Evolutionary conservation across 2,888 invertebrate genomes (phyloP), one percentile per base, ranked within the genome.

Genomic region (Drosophila robusta): DNA sequence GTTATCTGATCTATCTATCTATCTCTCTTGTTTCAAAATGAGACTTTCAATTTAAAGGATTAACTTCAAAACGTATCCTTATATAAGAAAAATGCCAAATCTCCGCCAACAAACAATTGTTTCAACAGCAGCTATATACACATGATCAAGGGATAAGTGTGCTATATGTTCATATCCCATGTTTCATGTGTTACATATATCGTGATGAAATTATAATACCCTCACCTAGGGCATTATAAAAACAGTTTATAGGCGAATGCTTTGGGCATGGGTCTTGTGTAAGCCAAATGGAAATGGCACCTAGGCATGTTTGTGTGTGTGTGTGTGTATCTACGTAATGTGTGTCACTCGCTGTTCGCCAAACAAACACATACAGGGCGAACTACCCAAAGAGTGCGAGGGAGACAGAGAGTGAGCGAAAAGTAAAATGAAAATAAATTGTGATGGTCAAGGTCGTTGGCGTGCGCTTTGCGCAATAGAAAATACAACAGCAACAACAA

Each of bases 391-490:
- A 45, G 45, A 49, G 52, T 38, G 49, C 51, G 64, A 18, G 45
- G 32, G 38, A 42, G 51, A 32, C 32, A 51, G 66, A 65, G 45
- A 34, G 70, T 26, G 66, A 73, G 60, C 56, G 63, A 81, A 74
- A 86, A 81, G 82, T 76, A 83, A 88, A 83, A 85, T 84, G 80
- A 86, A 90, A 89, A 85, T 75, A 86, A 89, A 89, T 89, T 89
- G 89, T 89, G 89, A 90, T 89, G 89, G 89, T 90, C 89, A 89
- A 89, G 89, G 89, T 89, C 90, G 90, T 86, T 88, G 80, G 85
- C 83, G 80, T 82, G 73, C 78, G 89, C 75, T 85, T 71, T 81
- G 78, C 89, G 89, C 79, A 86, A 75, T 76, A 85, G 61, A 73
- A 65, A 63, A 63, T 4, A 41, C 65, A 49, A 60, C 61, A 66